phyloP scores from a whole-genome alignment of 2,113 vertebrate genomes.

The Pangasianodon hypophthalmus region DNA sequence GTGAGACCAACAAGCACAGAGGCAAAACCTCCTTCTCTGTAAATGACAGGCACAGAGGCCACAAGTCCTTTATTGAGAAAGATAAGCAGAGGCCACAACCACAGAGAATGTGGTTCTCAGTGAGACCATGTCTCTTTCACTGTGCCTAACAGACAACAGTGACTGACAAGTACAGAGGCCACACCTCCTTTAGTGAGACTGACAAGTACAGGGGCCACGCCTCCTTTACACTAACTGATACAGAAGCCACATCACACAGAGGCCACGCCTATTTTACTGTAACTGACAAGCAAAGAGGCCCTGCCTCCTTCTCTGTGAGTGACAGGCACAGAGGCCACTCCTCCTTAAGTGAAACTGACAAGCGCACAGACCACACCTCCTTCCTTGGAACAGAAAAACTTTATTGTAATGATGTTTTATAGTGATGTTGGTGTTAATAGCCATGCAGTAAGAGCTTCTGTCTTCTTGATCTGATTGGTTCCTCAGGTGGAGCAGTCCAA shows the following conservation, averaged over 20 bases:
- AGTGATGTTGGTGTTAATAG: not conserved
- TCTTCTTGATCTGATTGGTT: not conserved
- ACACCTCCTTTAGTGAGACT: not conserved
- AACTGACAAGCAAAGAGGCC: not conserved
- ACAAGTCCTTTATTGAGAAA: not conserved
- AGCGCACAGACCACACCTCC: not conserved
- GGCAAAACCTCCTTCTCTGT: not conserved
- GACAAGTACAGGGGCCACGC: not conserved
- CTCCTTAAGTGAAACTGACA: not conserved
- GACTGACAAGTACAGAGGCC: not conserved
- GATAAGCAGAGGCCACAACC: too few relatives aligned
- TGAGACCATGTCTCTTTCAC: not conserved
- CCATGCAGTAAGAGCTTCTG: not conserved
- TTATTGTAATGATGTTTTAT: not conserved
- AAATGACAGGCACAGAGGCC: not conserved
- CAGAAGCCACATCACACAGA: not conserved
- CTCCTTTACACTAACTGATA: not conserved
- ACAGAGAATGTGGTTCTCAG: too few relatives aligned
- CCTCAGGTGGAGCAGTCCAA: conserved; percentile 79
- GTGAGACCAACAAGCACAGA: not conserved
- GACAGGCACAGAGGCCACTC: not conserved
- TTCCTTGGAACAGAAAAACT: not conserved
- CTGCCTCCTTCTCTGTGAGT: not conserved
- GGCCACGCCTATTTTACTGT: not conserved
- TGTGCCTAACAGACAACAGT: not conserved